Conservation (phyloP, 2,888 invertebrate genomes). For the Agrotis exclamationis region DNA sequence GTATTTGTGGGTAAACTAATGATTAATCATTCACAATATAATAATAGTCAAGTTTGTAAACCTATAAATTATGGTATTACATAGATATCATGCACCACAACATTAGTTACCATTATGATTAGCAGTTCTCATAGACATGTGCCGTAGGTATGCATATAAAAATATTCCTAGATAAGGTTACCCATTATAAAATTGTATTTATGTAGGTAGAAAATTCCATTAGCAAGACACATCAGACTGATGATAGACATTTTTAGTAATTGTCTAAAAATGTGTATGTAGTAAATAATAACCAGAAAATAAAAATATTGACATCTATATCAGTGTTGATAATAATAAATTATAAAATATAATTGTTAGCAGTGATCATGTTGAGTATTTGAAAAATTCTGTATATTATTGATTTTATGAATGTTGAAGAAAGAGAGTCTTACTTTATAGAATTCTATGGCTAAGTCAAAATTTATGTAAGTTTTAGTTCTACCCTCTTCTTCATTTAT, state of each 20-base stretch:
- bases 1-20: conserved; percentile 34
- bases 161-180: conserved; percentile 18
- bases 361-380: conserved; percentile 13
- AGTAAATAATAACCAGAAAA: neutral
- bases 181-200: conserved; percentile 8
- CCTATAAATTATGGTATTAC: conserved; percentile 23
- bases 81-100: neutral
- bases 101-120: conserved; percentile 52
- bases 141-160: neutral
- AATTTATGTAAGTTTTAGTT: conserved; percentile 18
- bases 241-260: neutral
- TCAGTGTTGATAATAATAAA: conserved; percentile 15
- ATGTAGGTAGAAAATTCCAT: neutral
- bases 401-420: conserved; percentile 36
- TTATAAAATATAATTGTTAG: conserved; percentile 6
- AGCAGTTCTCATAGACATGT: conserved; percentile 11
- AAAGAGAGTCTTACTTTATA: too few relatives aligned
- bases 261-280: conserved; percentile 7
- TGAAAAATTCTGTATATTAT: conserved; percentile 29
- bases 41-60: conserved; percentile 1
- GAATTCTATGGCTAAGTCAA: conserved; percentile 34
- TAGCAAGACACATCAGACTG: neutral
- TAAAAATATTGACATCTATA: neutral
- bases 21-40: conserved; percentile 5
- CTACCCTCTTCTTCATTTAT: neutral